Evolutionary conservation across 2,797 vertebrate species (phyloP).

Genomic region (Artibeus jamaicensis): DNA sequence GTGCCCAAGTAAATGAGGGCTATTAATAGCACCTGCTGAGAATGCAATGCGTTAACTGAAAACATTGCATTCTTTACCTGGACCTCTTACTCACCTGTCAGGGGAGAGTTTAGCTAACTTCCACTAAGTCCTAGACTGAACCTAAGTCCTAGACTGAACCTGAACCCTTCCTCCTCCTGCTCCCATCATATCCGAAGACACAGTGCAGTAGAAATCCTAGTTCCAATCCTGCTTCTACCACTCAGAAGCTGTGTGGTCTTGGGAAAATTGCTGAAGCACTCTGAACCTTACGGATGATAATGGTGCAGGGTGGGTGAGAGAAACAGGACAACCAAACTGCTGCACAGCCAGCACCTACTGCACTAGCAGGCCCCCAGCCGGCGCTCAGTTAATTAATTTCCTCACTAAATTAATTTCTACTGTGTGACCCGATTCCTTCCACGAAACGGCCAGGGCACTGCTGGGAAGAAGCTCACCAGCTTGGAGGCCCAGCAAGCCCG

Average conservation of each 20-base stretch:
- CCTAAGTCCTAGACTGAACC: neutral
- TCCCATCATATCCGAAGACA: neutral
- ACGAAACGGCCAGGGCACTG: conserved; percentile 20
- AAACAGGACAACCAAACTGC: neutral
- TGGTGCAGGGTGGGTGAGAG: neutral
- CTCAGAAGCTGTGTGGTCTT: neutral
- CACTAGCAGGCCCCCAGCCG: neutral
- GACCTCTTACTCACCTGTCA: neutral
- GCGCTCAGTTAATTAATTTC: neutral
- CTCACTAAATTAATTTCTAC: neutral
- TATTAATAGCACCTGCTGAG: neutral
- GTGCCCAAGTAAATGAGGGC: neutral
- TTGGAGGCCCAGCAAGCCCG: neutral
- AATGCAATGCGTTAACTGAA: neutral
- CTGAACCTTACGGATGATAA: neutral
- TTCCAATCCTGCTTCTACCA: neutral
- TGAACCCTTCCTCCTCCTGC: neutral
- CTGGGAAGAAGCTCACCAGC: conserved; percentile 43
- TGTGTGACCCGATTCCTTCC: neutral
- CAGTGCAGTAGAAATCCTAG: neutral
- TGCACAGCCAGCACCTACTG: neutral
- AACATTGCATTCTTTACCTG: neutral
- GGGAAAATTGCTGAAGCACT: neutral
- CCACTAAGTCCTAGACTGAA: neutral
- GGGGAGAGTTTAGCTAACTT: neutral